phyloP scores from a whole-genome alignment of 1,140 invertebrate species.

The Asobara japonica region DNA sequence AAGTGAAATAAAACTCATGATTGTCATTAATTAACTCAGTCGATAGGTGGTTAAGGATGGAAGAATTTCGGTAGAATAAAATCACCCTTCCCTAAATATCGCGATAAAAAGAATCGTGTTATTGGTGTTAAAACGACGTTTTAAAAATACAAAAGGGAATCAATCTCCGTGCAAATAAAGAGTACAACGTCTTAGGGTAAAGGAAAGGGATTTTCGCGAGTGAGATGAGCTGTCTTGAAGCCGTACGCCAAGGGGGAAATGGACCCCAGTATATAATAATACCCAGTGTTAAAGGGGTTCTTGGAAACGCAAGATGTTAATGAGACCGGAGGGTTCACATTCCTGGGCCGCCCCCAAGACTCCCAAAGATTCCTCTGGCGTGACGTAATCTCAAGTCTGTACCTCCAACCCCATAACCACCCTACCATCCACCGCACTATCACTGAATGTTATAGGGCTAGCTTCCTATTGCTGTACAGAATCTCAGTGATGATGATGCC shows the following conservation, averaged over 20 bases:
- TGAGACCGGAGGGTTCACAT: conserved; percentile 66
- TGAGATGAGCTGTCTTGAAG: neutral
- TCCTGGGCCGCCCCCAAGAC: conserved; percentile 63
- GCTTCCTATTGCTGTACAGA: neutral
- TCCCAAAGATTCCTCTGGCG: conserved; percentile 63
- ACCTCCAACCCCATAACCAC: conserved; percentile 37
- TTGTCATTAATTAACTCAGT: too few species aligned
- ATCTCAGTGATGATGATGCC: neutral
- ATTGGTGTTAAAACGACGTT: conserved; percentile 8
- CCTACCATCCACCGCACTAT: neutral
- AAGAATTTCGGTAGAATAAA: too few species aligned
- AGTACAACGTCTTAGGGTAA: neutral
- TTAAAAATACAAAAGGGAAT: conserved; percentile 14
- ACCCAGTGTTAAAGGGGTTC: conserved; percentile 26
- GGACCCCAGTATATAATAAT: neutral
- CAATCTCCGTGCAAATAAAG: conserved; percentile 16
- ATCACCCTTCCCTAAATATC: neutral
- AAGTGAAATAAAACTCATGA: too few species aligned
- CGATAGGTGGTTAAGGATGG: too few species aligned
- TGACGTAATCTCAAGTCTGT: conserved; percentile 55
- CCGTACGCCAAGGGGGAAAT: neutral
- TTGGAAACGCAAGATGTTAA: conserved; percentile 66
- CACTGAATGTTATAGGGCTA: neutral
- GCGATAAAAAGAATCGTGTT: neutral
- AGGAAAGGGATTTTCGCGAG: neutral